These are phyloP conservation scores for Eonycteris spelaea DNA, from an alignment of 2,113 vertebrate genomes.

Conservation along the genomic window DNA sequence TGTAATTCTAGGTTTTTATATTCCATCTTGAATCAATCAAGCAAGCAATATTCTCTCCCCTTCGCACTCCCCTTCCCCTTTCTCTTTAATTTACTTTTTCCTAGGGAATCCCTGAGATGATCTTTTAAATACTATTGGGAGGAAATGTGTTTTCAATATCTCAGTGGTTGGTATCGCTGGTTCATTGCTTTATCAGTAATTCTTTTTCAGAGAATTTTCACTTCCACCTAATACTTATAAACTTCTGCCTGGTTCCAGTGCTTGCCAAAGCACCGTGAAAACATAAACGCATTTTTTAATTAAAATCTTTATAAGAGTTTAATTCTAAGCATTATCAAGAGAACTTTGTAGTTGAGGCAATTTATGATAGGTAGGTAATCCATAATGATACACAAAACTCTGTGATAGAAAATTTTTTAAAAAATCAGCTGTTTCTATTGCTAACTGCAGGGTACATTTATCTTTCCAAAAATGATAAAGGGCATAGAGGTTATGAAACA, in stretches of 20 bases:
- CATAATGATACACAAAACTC: not conserved
- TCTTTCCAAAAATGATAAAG: not conserved
- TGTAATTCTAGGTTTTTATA: not conserved
- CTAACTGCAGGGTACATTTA: not conserved
- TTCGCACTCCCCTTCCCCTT: not conserved
- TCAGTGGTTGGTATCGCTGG: not conserved
- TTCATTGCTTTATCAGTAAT: not conserved
- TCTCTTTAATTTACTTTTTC: not conserved
- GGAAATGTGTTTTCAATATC: not conserved
- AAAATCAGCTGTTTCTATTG: not conserved
- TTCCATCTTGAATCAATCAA: not conserved
- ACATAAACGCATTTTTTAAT: not conserved
- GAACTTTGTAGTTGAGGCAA: not conserved
- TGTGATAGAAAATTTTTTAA: not conserved
- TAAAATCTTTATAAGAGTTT: not conserved
- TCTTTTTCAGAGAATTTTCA: constrained; percentile 35
- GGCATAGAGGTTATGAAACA: not conserved
- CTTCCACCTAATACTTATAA: not conserved
- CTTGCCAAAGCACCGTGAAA: not conserved
- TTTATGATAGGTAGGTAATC: not conserved
- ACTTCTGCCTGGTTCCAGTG: not conserved
- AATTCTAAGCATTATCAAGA: not conserved
- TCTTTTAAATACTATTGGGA: not conserved
- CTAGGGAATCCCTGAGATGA: not conserved
- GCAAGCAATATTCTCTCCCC: not conserved